Evolutionary conservation across 2,113 vertebrate genomes (phyloP).

Genomic region (Formicarius rufipectus): DNA sequence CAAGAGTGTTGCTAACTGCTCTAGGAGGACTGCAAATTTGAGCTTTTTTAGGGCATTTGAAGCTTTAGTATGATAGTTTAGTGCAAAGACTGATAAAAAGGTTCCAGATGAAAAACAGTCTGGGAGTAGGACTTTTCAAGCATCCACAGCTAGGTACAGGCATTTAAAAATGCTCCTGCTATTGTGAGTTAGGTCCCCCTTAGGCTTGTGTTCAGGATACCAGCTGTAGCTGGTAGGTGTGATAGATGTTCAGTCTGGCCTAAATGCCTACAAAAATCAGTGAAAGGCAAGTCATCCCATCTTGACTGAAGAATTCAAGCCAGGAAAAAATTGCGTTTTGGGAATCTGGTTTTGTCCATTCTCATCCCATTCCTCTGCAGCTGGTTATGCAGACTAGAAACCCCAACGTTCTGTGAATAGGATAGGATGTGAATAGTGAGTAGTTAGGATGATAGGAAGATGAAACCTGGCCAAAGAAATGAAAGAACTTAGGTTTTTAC

Average conservation of each 20-base stretch:
- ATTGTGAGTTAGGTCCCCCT: not conserved
- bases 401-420: not conserved
- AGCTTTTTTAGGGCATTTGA: not conserved
- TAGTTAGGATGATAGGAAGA: not conserved
- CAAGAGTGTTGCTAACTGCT: not conserved
- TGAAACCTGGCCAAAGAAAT: not conserved
- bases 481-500: not conserved
- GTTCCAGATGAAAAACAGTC: not conserved
- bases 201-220: not conserved
- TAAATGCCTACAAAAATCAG: not conserved
- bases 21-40: not conserved
- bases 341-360: not conserved
- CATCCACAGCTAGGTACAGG: not conserved
- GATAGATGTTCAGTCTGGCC: not conserved
- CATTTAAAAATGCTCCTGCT: not conserved
- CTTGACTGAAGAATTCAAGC: not conserved
- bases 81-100: slow-evolving; percentile 4
- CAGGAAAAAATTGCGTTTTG: not conserved
- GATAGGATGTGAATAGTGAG: too few relatives aligned
- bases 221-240: not conserved
- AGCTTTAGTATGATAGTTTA: not conserved
- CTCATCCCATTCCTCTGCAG: too few relatives aligned
- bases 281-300: not conserved
- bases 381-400: not conserved
- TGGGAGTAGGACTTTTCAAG: not conserved